Percentiles rank a stretch among this genome's conserved stretches.
Conservation (phyloP, 1,140 invertebrate genomes). For the Cotesia vestalis region DNA sequence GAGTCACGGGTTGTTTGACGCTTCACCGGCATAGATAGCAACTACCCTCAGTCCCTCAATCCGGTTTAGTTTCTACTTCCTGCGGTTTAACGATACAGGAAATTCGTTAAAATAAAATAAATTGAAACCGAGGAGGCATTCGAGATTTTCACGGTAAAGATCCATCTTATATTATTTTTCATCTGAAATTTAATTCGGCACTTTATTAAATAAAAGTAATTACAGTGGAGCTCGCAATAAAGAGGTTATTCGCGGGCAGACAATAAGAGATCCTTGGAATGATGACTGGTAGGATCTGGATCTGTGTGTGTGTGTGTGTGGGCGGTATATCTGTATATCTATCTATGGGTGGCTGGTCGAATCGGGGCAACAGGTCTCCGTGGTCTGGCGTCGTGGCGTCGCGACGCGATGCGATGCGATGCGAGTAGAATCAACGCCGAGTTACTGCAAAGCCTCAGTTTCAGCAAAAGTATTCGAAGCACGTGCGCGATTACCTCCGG, state of each 20-base stretch:
- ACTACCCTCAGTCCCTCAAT: conserved; percentile 6
- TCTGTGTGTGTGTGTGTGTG: too few relatives aligned
- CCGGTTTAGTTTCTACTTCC: background rate
- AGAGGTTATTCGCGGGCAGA: too few relatives aligned
- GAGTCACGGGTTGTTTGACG: conserved; percentile 33
- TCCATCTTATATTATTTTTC: too few relatives aligned
- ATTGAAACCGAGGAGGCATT: too few relatives aligned
- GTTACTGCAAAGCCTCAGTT: conserved; percentile 24
- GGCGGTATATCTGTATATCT: background rate
- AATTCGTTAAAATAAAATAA: background rate
- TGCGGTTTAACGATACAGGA: conserved; percentile 14
- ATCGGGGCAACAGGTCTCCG: conserved; percentile 49
- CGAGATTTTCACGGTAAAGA: too few relatives aligned
- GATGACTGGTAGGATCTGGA: too few relatives aligned
- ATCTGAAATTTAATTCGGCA: background rate
- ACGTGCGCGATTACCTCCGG: conserved; percentile 44
- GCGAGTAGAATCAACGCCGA: conserved; percentile 33
- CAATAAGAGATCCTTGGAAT: too few relatives aligned
- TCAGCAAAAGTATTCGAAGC: conserved; percentile 38
- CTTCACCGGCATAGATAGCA: conserved; percentile 15
- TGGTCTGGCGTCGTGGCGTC: conserved; percentile 38
- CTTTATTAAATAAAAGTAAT: background rate
- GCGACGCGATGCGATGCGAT: conserved; percentile 24
- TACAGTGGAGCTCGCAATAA: too few relatives aligned
- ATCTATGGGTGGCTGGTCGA: conserved; percentile 14